Conservation (phyloP, 1,140 invertebrate genomes). For the Hyles euphorbiae region DNA sequence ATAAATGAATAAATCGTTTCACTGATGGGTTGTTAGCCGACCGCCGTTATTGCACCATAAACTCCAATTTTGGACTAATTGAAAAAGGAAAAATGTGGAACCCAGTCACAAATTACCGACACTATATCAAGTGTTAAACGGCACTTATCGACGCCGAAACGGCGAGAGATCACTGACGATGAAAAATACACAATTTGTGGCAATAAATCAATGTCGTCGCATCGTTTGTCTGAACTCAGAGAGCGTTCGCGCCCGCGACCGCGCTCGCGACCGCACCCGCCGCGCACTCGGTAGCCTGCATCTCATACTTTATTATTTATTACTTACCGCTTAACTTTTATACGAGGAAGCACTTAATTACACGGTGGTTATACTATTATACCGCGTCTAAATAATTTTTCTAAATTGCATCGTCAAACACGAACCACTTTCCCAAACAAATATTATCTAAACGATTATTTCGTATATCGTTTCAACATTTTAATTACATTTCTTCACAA, state of each 20-base stretch:
- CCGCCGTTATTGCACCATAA: conserved; percentile 45
- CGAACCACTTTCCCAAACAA: no score
- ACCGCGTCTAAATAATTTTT: no score
- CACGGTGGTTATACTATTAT: conserved; percentile 5
- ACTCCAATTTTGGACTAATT: conserved; percentile 64
- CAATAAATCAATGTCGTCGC: conserved; percentile 60
- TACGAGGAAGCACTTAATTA: conserved; percentile 35
- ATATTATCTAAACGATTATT: no score
- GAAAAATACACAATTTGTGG: conserved; percentile 73
- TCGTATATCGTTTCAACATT: no score
- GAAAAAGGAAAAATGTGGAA: conserved; percentile 63
- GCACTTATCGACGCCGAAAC: conserved; percentile 67
- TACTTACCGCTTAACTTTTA: conserved; percentile 42
- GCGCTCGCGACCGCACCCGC: not conserved
- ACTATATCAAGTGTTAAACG: conserved; percentile 74
- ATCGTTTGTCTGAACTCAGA: not conserved
- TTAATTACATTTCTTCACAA: no score
- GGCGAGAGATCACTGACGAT: conserved; percentile 55
- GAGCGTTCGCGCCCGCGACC: no score
- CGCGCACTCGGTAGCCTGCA: conserved; percentile 44
- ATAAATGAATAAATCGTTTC: conserved; percentile 32
- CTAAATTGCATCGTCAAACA: no score
- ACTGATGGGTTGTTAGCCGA: conserved; percentile 35
- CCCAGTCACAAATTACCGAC: conserved; percentile 67
- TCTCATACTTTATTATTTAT: conserved; percentile 62